Base-by-base conservation (phyloP, 1,140 invertebrate genomes). In the Callitettix versicolor region DNA sequence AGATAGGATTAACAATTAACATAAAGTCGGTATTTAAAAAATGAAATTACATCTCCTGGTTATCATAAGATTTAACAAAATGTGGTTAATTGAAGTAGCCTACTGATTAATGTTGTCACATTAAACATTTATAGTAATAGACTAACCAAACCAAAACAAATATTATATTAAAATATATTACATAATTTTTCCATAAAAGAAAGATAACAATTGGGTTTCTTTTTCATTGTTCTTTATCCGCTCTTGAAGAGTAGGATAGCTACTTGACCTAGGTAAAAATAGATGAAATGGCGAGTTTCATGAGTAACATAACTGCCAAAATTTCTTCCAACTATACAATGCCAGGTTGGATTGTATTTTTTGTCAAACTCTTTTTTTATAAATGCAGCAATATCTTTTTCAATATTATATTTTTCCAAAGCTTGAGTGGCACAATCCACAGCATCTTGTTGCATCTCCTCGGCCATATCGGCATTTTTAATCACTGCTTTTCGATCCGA, bases 381-480 rank as follows among this genome's bases (percentile, higher is more conserved):
- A 71, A 84, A 96, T 38, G 92, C 92, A n/a, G 94, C 93, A 66
- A 97, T 96, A 68, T 97, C 94, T 80, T 98, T 99, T 76, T 98
- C 95, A 72, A 99, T 98, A 72, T 98, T 99, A 73, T 93, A 99
- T 68, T 99, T 98, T 72, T 98, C 95, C 54, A 99, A 78, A 2
- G 95, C 95, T 68, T 97, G 93, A 54, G 94, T 98, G 54, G 95
- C 94, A 72, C 92, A 96, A 69, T 98, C 95, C 9, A 98, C 93
- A 61, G 95, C 94, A 76, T 99, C 95, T 70, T 98, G 95, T 79
- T 99, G 96, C 95, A 99, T 98, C 73, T 98, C 95, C 73, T 99
- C 95, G 57, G 91, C 88, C 96, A 99, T 99, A 72, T 99, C 96
- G 62, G 95, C 96, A 85, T 98, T 99, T 77, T 99, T 99, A 68